A percentile compares a stretch with the other conserved stretches of the same genome.
phyloP scores from a whole-genome alignment of 2,113 vertebrate genomes.

The Oreotrochilus melanogaster region DNA sequence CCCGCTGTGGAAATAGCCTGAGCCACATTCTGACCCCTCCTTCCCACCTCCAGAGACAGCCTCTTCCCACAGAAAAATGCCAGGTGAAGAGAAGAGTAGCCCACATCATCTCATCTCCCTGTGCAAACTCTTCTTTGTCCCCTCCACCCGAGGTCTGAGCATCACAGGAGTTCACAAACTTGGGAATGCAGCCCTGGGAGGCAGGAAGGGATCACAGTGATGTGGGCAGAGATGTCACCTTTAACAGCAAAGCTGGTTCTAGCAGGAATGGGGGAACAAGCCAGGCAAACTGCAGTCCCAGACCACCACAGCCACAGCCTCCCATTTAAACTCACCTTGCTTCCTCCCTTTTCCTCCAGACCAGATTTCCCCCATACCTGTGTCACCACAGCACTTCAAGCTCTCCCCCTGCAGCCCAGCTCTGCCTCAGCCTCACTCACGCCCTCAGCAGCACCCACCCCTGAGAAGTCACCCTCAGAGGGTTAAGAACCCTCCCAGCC shows the following conservation, averaged over 20 bases:
- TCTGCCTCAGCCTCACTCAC: not conserved
- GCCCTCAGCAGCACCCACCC: not conserved
- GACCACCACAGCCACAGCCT: too few relatives aligned
- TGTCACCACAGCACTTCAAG: rapidly evolving
- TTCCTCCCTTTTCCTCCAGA: not conserved
- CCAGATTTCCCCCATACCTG: not conserved
- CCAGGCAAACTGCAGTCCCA: not conserved
- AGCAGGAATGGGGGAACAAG: rapidly evolving
- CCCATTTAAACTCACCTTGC: not conserved
- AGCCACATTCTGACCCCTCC: not conserved
- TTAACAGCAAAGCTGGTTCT: not conserved
- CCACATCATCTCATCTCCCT: not conserved
- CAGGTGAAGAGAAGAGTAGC: not conserved
- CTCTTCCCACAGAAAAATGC: not conserved
- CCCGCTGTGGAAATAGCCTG: too few relatives aligned
- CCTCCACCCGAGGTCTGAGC: rapidly evolving
- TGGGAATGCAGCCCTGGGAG: not conserved
- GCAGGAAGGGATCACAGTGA: not conserved
- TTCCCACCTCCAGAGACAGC: not conserved
- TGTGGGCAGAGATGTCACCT: too few relatives aligned
- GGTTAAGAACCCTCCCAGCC: not conserved
- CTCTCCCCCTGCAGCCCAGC: not conserved
- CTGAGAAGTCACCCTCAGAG: not conserved
- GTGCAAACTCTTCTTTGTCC: not conserved
- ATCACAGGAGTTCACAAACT: not conserved